phyloP scores from a whole-genome alignment of 1,140 invertebrate genomes.

The Melanaphis sacchari region DNA sequence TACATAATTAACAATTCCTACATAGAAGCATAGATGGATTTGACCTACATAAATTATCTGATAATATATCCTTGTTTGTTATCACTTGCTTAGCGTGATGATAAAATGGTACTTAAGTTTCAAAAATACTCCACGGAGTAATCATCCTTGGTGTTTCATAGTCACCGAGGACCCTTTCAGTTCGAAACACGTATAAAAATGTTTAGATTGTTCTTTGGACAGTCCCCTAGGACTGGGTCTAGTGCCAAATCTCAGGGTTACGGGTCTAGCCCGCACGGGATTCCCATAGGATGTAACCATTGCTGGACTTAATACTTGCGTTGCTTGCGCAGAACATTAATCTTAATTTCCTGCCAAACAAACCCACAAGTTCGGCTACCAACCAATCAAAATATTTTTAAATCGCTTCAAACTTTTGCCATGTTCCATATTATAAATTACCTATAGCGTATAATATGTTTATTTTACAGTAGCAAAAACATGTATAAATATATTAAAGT shows the following conservation, averaged over 20 bases:
- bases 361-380: background rate
- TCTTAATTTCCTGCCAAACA: constrained; percentile 40
- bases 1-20: no score
- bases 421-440: background rate
- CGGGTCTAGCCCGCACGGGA: background rate
- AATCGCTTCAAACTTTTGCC: background rate
- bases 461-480: background rate
- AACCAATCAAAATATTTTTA: background rate
- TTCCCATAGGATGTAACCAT: constrained; percentile 30
- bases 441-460: background rate
- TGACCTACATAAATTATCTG: background rate
- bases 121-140: constrained; percentile 43
- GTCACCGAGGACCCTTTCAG: constrained; percentile 33
- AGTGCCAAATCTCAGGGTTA: constrained; percentile 28
- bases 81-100: constrained; percentile 16
- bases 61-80: constrained; percentile 41
- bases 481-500: background rate
- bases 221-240: background rate
- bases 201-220: constrained; percentile 4
- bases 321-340: background rate
- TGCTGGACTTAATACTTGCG: background rate
- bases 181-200: constrained; percentile 16
- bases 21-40: background rate
- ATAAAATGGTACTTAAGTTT: constrained; percentile 33
- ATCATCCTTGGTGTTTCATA: background rate